Evolutionary conservation across 2,113 vertebrate species (phyloP).

Genomic region (Pica pica): DNA sequence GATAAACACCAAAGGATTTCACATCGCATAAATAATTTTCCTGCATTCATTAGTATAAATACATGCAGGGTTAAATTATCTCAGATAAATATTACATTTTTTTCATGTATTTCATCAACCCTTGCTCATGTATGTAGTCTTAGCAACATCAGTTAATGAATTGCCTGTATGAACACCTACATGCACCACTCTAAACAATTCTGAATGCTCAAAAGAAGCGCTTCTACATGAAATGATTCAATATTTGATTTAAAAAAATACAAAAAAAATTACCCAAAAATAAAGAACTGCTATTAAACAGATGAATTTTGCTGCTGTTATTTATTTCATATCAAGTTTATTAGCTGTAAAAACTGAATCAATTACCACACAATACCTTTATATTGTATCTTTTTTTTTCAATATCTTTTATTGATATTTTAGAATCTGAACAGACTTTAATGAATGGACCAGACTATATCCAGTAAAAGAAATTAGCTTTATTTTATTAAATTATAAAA

Average conservation of each 20-base stretch:
- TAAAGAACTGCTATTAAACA: not conserved
- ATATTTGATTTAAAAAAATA: not conserved
- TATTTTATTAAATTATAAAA: not conserved
- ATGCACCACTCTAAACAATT: not conserved
- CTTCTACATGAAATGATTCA: not conserved
- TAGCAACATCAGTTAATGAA: not conserved
- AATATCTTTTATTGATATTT: not conserved
- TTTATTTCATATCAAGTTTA: not conserved
- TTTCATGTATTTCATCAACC: not conserved
- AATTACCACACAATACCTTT: not conserved
- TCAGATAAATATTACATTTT: not conserved
- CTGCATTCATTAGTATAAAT: not conserved
- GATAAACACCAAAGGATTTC: not conserved
- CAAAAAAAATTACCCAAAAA: not conserved
- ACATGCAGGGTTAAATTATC: not conserved
- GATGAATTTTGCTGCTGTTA: not conserved
- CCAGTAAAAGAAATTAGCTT: not conserved
- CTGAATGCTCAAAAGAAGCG: not conserved
- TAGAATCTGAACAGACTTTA: not conserved
- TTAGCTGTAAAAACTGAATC: not conserved
- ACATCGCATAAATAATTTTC: not conserved
- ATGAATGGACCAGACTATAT: not conserved
- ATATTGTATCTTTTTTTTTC: too few species aligned
- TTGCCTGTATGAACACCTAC: not conserved
- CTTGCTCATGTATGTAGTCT: not conserved